Evolutionary conservation across 2,888 invertebrate species (phyloP), one percentile per base, ranked within the genome.

Genomic region (Metallyticus violacea): DNA sequence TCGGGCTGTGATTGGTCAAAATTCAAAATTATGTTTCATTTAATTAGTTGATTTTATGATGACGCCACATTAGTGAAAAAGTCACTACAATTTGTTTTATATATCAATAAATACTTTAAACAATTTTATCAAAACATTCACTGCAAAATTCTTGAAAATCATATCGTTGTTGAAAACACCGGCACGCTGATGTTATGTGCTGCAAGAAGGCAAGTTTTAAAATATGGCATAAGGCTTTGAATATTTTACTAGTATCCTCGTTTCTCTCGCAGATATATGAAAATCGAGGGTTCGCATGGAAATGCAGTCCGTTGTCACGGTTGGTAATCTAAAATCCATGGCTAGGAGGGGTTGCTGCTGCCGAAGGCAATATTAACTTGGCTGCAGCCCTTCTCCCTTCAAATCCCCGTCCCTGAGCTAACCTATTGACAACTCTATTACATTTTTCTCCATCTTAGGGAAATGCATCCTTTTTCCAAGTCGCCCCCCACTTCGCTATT

Each of bases 341-440:
- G 82, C 26, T 22, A 22, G 25, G 30, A 22, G 81, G 30, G 30
- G 26, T 28, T 28, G n/a, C n/a, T n/a, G n/a, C 25, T 28, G n/a
- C 81, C 81, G 29, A 7, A 27, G 81, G 82, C 62, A 76, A 82
- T 82, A 82, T 82, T 82, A 82, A 82, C 82, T 76, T 62, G 40
- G 40, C 22, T 62, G 40, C 81, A 26, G 26, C 22, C 76, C 76
- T 76, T 27, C 82, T 4, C 78, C 80, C 15, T 26, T 27, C 26
- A 27, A 26, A 26, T 27, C 27, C 80, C 26, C 78, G 6, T 25
- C 78, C 15, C 15, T n/a, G 78, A 78, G 7, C 78, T 82, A 82
- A 82, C 82, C 82, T 82, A 82, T 82, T 82, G 82, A 82, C 82
- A 82, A 82, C 82, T 82, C 82, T 82, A 82, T 82, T 82, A 82